Conservation (phyloP, 2,888 invertebrate species). For the Parnassius mnemosyne region DNA sequence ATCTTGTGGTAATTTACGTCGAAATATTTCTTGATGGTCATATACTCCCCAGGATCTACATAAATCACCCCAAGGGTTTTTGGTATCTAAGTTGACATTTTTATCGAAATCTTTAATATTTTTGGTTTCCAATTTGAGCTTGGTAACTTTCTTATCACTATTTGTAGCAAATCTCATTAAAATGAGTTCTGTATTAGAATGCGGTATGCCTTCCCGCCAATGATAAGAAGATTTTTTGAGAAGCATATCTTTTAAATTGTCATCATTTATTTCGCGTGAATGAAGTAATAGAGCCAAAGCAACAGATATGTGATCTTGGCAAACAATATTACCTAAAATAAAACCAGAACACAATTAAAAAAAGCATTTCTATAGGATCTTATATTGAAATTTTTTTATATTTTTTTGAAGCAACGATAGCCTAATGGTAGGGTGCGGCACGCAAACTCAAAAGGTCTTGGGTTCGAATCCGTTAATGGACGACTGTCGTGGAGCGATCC, state of each 20-base stretch:
- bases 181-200: slow-evolving; percentile 84
- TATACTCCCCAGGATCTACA: slow-evolving; percentile 86
- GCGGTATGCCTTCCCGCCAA: slow-evolving; percentile 87
- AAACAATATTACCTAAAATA: slow-evolving; percentile 83
- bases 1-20: slow-evolving; percentile 54
- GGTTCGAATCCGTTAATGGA: too few relatives aligned
- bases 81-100: slow-evolving; percentile 40
- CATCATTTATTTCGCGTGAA: slow-evolving; percentile 72
- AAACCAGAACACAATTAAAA: slow-evolving; percentile 3
- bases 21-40: slow-evolving; percentile 80
- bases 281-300: slow-evolving; percentile 81
- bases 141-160: slow-evolving; percentile 85
- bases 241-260: slow-evolving; percentile 60
- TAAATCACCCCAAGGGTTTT: slow-evolving; percentile 88
- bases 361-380: not conserved
- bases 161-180: slow-evolving; percentile 88
- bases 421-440: too few relatives aligned
- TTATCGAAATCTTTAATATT: slow-evolving; percentile 46
- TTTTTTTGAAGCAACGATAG: too few relatives aligned
- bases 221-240: slow-evolving; percentile 82
- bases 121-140: slow-evolving; percentile 59
- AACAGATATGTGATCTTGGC: slow-evolving; percentile 81
- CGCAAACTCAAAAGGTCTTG: too few relatives aligned
- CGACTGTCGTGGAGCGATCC: too few relatives aligned
- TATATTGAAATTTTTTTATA: too few relatives aligned